Base-by-base conservation (phyloP, 2,797 vertebrate genomes). In the Falco naumanni region DNA sequence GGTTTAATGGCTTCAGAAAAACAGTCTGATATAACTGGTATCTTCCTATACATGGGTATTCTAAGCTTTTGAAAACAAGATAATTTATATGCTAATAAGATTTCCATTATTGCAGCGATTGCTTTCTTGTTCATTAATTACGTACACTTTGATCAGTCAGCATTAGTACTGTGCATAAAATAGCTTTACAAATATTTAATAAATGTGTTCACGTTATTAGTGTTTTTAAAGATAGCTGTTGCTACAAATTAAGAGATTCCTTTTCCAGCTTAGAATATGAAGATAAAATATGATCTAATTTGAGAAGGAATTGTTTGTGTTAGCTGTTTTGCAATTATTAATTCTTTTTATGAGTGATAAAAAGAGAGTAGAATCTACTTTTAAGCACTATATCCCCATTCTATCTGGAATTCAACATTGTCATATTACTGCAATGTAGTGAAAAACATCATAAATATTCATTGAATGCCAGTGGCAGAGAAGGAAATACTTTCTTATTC, bases 231-330 rank as follows among this genome's bases (percentile, higher is more conserved):
- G 54, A 69, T 43, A 72, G 53, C 59, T 89, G 71, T 88, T 95
- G 61, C 69, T 89, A 68, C 64, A 96, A 95, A 96, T 96, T 88
- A 95, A 84, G 89, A 91, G 54, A 95, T 91, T 94, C 66, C 56
- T 94, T 93, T 96, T 84, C 77, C 84, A 93, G 59, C 84, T 81
- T 95, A 79, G 89, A 95, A 93, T 92, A 60, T 60, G 34, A 87
- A 95, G 90, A 95, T 96, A 94, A 96, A 96, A 97, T 93, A 79
- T 57, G 87, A 93, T 95, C 89, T 97, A 96, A 97, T 97, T 97
- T 95, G 68, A 94, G 89, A 93, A 94, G 57, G 61, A 92, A 93
- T 96, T 97, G 75, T 91, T 97, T 94, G 43, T 75, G 74, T 95
- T 97, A 95, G 90, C 85, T 91, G 69, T 77, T 97, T 83, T 93